Base-by-base conservation (phyloP, 2,888 invertebrate species). In the Ormia ochracea region DNA sequence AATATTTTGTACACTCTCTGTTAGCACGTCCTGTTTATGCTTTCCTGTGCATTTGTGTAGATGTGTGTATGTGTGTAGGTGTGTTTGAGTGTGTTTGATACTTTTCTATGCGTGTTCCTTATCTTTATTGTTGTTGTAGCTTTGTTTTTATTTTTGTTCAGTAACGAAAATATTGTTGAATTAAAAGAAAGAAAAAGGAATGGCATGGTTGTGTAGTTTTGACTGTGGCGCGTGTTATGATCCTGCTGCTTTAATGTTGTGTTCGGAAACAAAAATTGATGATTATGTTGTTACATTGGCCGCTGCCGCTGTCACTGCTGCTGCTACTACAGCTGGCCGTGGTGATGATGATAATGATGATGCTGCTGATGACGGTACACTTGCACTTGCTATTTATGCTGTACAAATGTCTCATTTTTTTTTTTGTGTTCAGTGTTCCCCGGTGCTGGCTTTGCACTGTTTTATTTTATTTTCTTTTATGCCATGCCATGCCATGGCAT, bases 181-280 rank as follows among this genome's bases (percentile, higher is more conserved):
- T 33, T 38, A 26, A 43, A 52, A 43, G 38, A 28, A 58, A 63
- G 19, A 19, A 38, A 50, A 14, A 14, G 23, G 9, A 31, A 38
- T 45, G 80, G 43, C 48, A 61, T 70, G 76, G 72, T 68, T 58
- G 63, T 56, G 80, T 63, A 50, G 63, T 52, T 63, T 68, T 63
- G 17, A 58, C 43, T 63, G 36, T 76, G 72, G 76, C 76, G 80
- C 80, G 72, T 80, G 80, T 73, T 76, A 50, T 80, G 66, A 72
- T 80, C 28, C 43, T 63, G 75, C 50, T 72, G 76, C 72, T 75
- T 61, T 54, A 70, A n/a, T 79, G 59, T 45, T 65, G 65, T 78
- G 54, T 63, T 41, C 63, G 48, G 41, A 12, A 31, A 48, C 2
- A 33, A 58, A 2, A 52, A 3, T 26, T 70, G 70, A 50, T 41